phyloP scores from a whole-genome alignment of 2,113 vertebrate species.

The Paralichthys olivaceus region DNA sequence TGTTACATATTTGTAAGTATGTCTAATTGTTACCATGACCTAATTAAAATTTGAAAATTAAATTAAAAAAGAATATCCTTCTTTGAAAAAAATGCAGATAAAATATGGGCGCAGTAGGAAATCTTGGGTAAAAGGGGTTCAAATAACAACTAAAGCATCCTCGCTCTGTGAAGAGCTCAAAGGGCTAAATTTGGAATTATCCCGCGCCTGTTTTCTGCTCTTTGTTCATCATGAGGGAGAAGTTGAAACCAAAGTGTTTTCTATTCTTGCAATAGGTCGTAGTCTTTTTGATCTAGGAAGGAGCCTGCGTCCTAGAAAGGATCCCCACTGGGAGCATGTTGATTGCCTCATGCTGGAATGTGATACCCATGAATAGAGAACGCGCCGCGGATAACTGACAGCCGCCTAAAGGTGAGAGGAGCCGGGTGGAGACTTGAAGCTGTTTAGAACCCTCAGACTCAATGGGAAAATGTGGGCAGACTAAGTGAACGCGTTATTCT shows the following conservation, averaged over 20 bases:
- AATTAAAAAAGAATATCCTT: neutral
- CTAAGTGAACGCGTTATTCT: constrained; percentile 24
- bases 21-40: neutral
- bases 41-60: neutral
- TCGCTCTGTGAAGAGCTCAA: constrained; percentile 19
- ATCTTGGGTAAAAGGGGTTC: constrained; percentile 18
- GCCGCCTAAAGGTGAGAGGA: constrained; percentile 55
- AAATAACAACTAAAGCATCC: constrained; percentile 2
- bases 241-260: constrained; percentile 41
- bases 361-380: constrained; percentile 27
- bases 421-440: neutral
- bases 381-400: constrained; percentile 27
- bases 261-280: constrained; percentile 33
- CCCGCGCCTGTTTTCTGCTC: constrained; percentile 19
- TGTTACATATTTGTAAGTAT: neutral
- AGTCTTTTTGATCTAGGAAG: constrained; percentile 64
- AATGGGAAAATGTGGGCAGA: constrained; percentile 7
- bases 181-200: constrained; percentile 38
- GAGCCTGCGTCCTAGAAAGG: constrained; percentile 56
- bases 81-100: neutral
- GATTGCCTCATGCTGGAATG: constrained; percentile 23
- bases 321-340: constrained; percentile 57
- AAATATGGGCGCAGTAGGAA: neutral
- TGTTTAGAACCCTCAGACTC: constrained; percentile 30
- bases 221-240: constrained; percentile 36